Conservation (phyloP, 2,888 invertebrate species). For the Lycocerus yunnanus region DNA sequence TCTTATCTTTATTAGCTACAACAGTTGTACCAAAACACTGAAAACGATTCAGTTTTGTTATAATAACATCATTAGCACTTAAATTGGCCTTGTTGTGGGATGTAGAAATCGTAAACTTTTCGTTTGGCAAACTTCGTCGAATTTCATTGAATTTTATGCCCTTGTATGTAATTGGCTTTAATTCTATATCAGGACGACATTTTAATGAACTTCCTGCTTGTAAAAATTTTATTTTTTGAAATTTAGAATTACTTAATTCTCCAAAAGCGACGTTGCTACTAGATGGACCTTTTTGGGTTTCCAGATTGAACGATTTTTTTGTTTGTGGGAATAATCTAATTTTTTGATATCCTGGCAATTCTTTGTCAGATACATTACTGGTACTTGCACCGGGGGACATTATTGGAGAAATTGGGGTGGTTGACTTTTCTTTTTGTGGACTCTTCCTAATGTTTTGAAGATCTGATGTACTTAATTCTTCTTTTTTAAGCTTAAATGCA, state of each 20-base stretch:
- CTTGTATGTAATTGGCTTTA: not conserved
- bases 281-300: not conserved
- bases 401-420: not conserved
- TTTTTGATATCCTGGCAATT: not conserved
- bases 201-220: not conserved
- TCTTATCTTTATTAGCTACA: not conserved
- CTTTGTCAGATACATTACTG: no score
- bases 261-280: not conserved
- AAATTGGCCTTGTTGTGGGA: not conserved
- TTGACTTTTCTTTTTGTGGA: not conserved
- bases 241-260: not conserved
- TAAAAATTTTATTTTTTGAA: not conserved
- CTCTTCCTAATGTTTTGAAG: not conserved
- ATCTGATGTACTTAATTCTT: not conserved
- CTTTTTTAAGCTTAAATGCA: not conserved
- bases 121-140: not conserved
- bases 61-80: not conserved
- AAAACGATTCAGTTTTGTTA: not conserved
- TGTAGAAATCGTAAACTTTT: not conserved
- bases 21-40: not conserved
- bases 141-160: not conserved
- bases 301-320: not conserved
- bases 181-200: not conserved
- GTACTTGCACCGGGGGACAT: no score
- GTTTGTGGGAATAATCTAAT: not conserved